Evolutionary conservation across 2,797 vertebrate species (phyloP), one percentile per base, ranked within the genome.

Genomic region (Phalloptychus januarius): DNA sequence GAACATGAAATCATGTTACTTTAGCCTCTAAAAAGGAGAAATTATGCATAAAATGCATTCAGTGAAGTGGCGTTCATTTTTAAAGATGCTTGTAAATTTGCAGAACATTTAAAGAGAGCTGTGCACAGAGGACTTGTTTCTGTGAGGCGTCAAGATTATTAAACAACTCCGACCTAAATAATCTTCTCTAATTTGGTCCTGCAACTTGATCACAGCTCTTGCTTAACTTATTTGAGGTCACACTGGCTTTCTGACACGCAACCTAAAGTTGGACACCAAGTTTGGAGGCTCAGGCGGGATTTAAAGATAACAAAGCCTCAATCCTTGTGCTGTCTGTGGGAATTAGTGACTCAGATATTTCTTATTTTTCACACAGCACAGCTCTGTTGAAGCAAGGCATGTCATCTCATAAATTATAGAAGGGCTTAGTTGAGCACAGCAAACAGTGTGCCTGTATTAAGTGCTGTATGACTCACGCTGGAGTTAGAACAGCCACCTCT

Each of bases 401-500:
- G 89, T 85, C 82, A 83, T 89, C 82, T 81, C 71, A 86, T 95
- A 86, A 91, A 94, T 93, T 92, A 92, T 89, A 82, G 83, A 93
- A 84, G 58, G 25, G 81, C 77, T 92, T 89, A 89, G 86, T 81
- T 80, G 88, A 71, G 87, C 79, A 83, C 74, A 69, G 83, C 82
- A 88, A 87, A 90, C 79, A 80, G 10, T 75, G 81, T 79, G 77
- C 87, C 83, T 85, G 85, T 84, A 91, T 83, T 82, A 80, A 85
- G 84, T 87, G 84, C 88, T 88, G 91, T 83, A 89, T 93, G 93
- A 94, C 88, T 94, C 94, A 94, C 86, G 82, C 80, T 45, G 25
- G 78, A 87, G 88, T 92, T 92, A 86, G 86, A 86, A 87, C 76
- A 88, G 86, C 84, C 75, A 76, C 69, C 80, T 28, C 63, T 63